These are phyloP conservation scores for Epinephelus malabaricus DNA, from an alignment of 2,797 vertebrate species.

Conservation along the genomic window DNA sequence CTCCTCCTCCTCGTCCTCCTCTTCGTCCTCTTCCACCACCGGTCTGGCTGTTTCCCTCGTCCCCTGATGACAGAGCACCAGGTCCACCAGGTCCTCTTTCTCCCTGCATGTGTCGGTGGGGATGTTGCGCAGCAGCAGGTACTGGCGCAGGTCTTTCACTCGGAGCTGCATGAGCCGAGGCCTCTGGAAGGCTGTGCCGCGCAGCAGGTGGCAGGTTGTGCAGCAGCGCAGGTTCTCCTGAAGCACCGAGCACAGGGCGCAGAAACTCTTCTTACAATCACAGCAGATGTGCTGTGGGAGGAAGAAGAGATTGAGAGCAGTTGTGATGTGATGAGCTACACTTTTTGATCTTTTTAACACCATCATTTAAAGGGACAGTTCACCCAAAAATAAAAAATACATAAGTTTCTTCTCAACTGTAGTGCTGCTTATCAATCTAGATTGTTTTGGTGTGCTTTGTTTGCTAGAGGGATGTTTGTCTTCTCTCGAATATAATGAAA, in stretches of 20 bases:
- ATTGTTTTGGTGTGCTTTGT: no score
- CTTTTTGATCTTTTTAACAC: slow-evolving; percentile 12
- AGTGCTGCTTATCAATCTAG: no score
- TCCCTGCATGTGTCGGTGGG: slow-evolving; percentile 95
- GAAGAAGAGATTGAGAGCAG: slow-evolving; percentile 1
- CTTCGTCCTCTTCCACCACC: slow-evolving; percentile 77
- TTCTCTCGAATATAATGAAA: no score
- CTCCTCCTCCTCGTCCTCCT: slow-evolving; percentile 79
- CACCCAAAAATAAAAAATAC: no score
- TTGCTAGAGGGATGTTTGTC: no score
- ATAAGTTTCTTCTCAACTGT: no score
- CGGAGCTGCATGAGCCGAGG: slow-evolving; percentile 94
- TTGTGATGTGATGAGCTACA: slow-evolving; percentile 21
- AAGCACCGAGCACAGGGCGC: slow-evolving; percentile 93
- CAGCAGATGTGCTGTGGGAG: slow-evolving; percentile 92
- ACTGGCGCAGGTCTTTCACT: slow-evolving; percentile 96
- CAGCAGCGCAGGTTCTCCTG: slow-evolving; percentile 95
- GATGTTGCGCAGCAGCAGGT: slow-evolving; percentile 95
- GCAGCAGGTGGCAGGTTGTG: slow-evolving; percentile 93
- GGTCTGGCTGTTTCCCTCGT: slow-evolving; percentile 83
- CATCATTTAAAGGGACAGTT: neutral
- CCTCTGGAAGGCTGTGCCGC: slow-evolving; percentile 94
- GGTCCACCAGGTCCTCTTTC: slow-evolving; percentile 97
- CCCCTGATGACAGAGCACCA: slow-evolving; percentile 93
- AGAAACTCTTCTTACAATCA: slow-evolving; percentile 98